Conservation (phyloP, 23 tunicate genomes). For the Ascidia mentula region DNA sequence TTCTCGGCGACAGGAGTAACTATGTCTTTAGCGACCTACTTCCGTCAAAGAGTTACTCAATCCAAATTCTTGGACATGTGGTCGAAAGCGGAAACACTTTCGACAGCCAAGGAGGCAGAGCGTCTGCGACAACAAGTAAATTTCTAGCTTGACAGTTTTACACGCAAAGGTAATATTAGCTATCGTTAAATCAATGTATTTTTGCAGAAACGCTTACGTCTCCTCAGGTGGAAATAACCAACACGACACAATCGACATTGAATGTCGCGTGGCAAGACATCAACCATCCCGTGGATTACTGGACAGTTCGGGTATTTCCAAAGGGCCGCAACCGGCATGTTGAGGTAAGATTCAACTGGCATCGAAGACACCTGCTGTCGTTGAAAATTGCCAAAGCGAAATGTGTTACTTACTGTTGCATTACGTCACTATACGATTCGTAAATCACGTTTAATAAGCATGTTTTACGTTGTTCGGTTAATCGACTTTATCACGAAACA, state of each 20-base stretch:
- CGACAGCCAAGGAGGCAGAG: conserved; percentile 29
- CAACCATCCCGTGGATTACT: conserved; percentile 20
- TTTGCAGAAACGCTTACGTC: conserved; percentile 25
- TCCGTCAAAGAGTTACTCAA: conserved; percentile 62
- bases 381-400: not conserved
- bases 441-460: no score
- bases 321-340: conserved; percentile 27
- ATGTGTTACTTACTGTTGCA: not conserved
- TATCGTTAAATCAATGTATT: not conserved
- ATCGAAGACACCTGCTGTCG: no score
- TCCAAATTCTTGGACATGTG: conserved; percentile 38
- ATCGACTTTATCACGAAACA: no score
- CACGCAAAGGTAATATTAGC: not conserved
- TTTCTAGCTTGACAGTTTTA: no score
- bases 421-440: no score
- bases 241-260: conserved; percentile 15
- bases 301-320: conserved; percentile 35
- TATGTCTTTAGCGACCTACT: conserved; percentile 17
- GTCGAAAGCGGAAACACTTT: conserved; percentile 26
- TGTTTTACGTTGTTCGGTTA: no score
- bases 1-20: not conserved
- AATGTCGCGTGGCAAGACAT: conserved; percentile 43
- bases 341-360: not conserved
- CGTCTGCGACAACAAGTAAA: conserved; percentile 46
- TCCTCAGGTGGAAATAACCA: conserved; percentile 27